Evolutionary conservation across 2,113 vertebrate species (phyloP).

Genomic region (Nothoprocta perdicaria): DNA sequence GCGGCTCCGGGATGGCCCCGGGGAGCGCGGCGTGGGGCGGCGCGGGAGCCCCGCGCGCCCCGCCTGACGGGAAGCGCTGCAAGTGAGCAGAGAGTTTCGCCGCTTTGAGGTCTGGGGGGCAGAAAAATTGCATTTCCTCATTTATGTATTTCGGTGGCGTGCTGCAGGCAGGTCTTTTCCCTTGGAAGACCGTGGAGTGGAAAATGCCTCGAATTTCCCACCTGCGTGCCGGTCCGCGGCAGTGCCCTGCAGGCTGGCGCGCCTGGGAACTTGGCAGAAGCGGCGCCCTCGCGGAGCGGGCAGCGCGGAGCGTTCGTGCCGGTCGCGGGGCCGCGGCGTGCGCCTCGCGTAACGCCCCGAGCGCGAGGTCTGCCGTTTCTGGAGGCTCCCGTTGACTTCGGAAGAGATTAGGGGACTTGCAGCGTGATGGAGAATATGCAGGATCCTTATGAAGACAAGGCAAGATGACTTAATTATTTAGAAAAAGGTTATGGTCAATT

Average conservation of each 20-base stretch:
- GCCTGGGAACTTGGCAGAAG: not conserved
- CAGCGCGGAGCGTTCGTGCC: not conserved
- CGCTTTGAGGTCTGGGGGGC: not conserved
- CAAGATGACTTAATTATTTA: not conserved
- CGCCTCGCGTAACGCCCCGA: not conserved
- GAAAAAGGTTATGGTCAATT: not conserved
- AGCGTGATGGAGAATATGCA: not conserved
- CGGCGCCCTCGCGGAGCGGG: not conserved
- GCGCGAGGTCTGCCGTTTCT: slow-evolving; percentile 16
- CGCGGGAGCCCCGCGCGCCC: not conserved
- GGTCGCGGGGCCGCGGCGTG: not conserved
- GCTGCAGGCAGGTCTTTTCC: not conserved
- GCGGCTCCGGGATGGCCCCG: not conserved
- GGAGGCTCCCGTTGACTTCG: not conserved
- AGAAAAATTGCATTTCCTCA: not conserved
- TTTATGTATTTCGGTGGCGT: too few relatives aligned
- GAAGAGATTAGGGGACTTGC: not conserved
- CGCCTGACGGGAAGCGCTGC: not conserved
- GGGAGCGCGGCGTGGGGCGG: not conserved
- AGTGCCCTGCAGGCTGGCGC: slow-evolving; percentile 33
- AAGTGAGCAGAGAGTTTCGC: slow-evolving; percentile 2
- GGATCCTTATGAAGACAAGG: not conserved
- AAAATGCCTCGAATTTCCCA: slow-evolving; percentile 54
- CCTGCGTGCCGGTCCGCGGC: slow-evolving; percentile 20
- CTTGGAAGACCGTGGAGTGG: slow-evolving; percentile 9